Conservation (phyloP, 2,888 invertebrate species). For the Scaptomyza tumidula region DNA sequence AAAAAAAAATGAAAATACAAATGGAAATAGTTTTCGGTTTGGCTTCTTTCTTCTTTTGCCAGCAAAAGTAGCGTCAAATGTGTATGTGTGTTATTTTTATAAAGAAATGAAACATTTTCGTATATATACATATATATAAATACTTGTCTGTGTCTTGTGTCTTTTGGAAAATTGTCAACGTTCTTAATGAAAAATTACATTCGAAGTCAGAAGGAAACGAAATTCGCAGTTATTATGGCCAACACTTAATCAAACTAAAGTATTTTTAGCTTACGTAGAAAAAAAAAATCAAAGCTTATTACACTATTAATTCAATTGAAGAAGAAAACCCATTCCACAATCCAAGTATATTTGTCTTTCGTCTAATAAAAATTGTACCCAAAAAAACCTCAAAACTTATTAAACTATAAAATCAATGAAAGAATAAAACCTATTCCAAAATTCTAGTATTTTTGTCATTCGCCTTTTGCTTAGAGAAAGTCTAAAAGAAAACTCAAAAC, state of each 20-base stretch:
- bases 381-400: neutral
- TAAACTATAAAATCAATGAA: neutral
- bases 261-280: neutral
- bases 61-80: constrained; percentile 40
- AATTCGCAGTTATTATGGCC: constrained; percentile 35
- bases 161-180: constrained; percentile 67
- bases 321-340: constrained; percentile 12
- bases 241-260: constrained; percentile 24
- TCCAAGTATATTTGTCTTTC: neutral
- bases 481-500: too few relatives aligned
- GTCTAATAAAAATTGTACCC: neutral
- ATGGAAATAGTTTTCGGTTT: constrained; percentile 67
- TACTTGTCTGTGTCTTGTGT: constrained; percentile 24
- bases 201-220: neutral
- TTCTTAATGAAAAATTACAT: constrained; percentile 43
- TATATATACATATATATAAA: constrained; percentile 11
- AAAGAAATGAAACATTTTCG: constrained; percentile 34
- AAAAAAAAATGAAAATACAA: constrained; percentile 38
- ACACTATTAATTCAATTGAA: neutral
- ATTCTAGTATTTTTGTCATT: neutral
- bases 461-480: too few relatives aligned
- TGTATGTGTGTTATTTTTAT: constrained; percentile 24
- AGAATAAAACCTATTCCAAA: constrained; percentile 8
- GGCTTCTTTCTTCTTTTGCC: constrained; percentile 23
- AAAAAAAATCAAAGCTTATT: too few relatives aligned